Evolutionary conservation across 1,140 invertebrate genomes (phyloP), one percentile per base, ranked within the genome.

Genomic region (Cataglyphis hispanica): DNA sequence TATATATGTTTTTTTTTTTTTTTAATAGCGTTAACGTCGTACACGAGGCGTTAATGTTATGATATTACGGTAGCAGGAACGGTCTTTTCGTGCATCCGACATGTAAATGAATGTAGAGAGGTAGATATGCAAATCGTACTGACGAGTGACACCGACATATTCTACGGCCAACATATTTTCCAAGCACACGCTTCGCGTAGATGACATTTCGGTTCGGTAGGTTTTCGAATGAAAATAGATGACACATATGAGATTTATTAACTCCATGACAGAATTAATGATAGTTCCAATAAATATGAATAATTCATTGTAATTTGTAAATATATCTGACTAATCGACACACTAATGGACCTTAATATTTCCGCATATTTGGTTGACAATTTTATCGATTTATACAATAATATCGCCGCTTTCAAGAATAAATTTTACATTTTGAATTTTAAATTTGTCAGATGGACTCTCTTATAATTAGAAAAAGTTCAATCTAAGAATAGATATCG

Each of bases 51-150:
- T 83, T 74, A 74, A 83, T 74, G 72, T 83, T 74, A 34, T 60
- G 67, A 60, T 83, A 83, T 72, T 83, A 74, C 10, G n/a, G 25
- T 19, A 34, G 25, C 25, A 40, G 31, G 11, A 72, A 43, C 22
- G 60, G 67, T 46, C 78, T 83, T 83, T 83, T 83, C 67, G 78
- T 72, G 66, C 53, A 56, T 46, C 58, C 78, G 70, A 53, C 66
- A 83, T 83, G 78, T 83, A 83, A 83, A 83, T 83, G 78, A 72
- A 74, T 43, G 78, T 72, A 72, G 25, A 72, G 67, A 72, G 53
- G 27, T 40, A 83, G 78, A 74, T 83, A 83, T 83, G 78, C 53
- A 83, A 83, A 83, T 83, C 37, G 53, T 31, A 60, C 53, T 50
- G 37, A 40, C 67, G 67, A 83, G 78, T 83, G 78, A 83, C 78